Percentiles rank a stretch among this genome's conserved stretches.
phyloP scores from a whole-genome alignment of 2,113 vertebrate species.

The Channa maculata region DNA sequence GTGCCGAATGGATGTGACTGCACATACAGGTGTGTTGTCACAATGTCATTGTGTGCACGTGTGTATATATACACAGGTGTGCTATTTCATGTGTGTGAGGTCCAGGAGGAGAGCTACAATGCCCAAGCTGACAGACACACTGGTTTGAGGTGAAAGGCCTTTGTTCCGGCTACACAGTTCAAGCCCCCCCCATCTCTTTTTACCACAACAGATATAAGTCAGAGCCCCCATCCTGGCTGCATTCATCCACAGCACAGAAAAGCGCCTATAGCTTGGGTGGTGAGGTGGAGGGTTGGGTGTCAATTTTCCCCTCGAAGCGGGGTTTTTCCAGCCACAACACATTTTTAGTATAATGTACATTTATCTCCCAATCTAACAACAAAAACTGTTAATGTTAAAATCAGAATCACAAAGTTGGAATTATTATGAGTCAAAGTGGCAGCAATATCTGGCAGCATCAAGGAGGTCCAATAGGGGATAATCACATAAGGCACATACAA shows the following conservation, averaged over 20 bases:
- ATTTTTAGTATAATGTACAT: no score
- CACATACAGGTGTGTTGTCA: conserved; percentile 5
- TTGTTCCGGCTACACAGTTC: conserved; percentile 46
- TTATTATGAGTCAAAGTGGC: background rate
- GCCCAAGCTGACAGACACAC: conserved; percentile 49
- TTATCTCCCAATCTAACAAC: background rate
- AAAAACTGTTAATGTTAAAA: background rate
- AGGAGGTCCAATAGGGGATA: background rate
- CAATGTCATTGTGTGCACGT: background rate
- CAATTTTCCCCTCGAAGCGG: background rate
- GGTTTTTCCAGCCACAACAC: background rate
- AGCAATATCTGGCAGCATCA: conserved; percentile 11
- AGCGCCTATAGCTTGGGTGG: conserved; percentile 28
- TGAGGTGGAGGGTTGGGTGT: background rate
- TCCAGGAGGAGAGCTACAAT: conserved; percentile 33
- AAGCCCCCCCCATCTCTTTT: conserved; percentile 34
- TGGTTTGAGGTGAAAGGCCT: conserved; percentile 56
- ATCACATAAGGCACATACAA: background rate
- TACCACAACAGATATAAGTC: conserved; percentile 54
- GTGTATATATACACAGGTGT: conserved; percentile 46
- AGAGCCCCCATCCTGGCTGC: background rate
- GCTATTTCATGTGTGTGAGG: conserved; percentile 48
- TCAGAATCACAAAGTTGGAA: background rate
- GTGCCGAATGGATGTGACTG: conserved; percentile 10
- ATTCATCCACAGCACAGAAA: background rate